Evolutionary conservation across 2,113 vertebrate genomes (phyloP), one percentile per base, ranked within the genome.

Genomic region (Corythaixoides concolor): DNA sequence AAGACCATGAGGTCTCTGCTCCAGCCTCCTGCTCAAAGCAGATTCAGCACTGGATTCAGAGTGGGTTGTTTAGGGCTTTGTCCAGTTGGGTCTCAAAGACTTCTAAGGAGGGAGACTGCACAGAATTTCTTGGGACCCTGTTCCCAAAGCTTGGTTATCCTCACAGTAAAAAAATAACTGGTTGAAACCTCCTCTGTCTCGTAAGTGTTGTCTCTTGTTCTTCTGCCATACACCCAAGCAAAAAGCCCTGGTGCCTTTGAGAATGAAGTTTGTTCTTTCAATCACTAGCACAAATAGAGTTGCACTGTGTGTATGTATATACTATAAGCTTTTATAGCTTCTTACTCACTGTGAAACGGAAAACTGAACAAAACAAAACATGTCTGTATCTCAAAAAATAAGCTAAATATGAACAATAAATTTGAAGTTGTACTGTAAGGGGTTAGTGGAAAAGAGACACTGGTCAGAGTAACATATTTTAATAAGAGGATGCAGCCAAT

Each of bases 81-180:
- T 68, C 37, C 15, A 28, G 4, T n/a, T 41, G 24, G 12, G 30
- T 19, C 43, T 24, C 50, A 24, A 86, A 66, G 58, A 59, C 11
- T 37, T 60, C 26, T 24, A 58, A 19, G n/a, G 49, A 62, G 35
- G 45, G 37, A 68, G 22, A 35, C 26, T 8, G 14, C 17, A 11
- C 23, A 17, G 50, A 28, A 15, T 12, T 64, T 64, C 56, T 56
- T 56, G 21, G 50, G 30, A 21, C 13, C 20, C 18, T 5, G 6
- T 74, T 59, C 32, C 32, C 52, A 59, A 45, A 59, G 32, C 27
- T 19, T 43, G 32, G 21, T 58, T 58, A 15, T 60, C 53, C 45
- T 68, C 19, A 22, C 7, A 26, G 19, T 14, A 20, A 26, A 53
- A 32, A n/a, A 33, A 0, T 1, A 55, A 27, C 35, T 1, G 5